These are phyloP conservation scores for Aldabrachelys gigantea DNA, from an alignment of 2,113 vertebrate species.

Conservation along the genomic window DNA sequence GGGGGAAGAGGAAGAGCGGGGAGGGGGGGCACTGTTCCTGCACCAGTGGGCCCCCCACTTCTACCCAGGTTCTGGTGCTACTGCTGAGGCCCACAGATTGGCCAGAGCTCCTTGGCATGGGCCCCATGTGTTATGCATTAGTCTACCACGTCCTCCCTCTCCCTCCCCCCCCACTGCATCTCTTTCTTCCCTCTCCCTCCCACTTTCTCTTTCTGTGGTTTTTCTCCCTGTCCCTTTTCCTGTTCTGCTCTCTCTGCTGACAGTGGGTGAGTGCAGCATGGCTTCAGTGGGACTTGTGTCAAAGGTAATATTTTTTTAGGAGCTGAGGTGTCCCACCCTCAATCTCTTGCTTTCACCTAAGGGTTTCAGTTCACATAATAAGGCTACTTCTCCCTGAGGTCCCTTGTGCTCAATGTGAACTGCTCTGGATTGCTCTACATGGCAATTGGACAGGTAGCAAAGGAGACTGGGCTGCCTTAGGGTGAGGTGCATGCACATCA, in stretches of 20 bases:
- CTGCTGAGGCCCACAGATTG: too few relatives aligned
- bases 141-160: background rate
- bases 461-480: background rate
- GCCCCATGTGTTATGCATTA: too few relatives aligned
- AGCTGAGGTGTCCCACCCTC: background rate
- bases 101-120: too few relatives aligned
- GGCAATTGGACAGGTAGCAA: accelerated
- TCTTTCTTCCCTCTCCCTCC: background rate
- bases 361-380: background rate
- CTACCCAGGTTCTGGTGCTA: too few relatives aligned
- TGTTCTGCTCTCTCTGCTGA: background rate
- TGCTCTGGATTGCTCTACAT: background rate
- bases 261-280: background rate
- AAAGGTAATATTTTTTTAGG: accelerated
- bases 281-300: background rate
- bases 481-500: background rate
- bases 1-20: too few relatives aligned
- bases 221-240: background rate
- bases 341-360: background rate
- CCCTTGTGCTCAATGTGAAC: accelerated
- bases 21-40: too few relatives aligned
- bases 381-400: background rate
- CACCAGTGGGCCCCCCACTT: too few relatives aligned
- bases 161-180: background rate
- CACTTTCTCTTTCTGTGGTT: background rate